A percentile compares a stretch with the other conserved stretches of the same genome.
These are phyloP conservation scores for Thera britannica DNA, from an alignment of 2,888 invertebrate species.

Conservation along the genomic window DNA sequence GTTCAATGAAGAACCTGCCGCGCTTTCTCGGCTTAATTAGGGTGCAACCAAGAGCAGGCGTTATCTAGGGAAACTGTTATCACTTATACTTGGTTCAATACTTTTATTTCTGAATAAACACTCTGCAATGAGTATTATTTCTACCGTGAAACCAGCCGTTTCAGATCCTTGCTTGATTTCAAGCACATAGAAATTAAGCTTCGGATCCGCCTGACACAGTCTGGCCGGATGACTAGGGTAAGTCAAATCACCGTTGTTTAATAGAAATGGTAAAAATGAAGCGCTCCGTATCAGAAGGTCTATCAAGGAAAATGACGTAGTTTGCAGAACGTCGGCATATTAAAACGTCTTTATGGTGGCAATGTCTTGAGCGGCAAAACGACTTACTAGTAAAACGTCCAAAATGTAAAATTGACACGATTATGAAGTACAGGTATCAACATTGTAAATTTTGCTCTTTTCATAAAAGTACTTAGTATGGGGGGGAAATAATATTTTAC, in stretches of 20 bases:
- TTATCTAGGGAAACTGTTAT: neutral
- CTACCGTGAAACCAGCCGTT: neutral
- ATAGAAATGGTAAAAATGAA: slow-evolving; percentile 44
- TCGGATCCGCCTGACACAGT: neutral
- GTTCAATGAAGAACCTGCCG: neutral
- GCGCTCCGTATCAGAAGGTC: no score
- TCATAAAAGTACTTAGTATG: no score
- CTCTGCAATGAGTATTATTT: neutral
- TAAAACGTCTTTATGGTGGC: no score
- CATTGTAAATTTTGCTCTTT: no score
- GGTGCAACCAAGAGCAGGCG: neutral
- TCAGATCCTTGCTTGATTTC: neutral
- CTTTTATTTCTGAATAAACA: neutral
- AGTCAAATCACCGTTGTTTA: neutral
- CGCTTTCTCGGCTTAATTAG: neutral
- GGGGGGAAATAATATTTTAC: no score
- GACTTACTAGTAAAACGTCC: no score
- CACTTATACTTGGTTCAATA: neutral
- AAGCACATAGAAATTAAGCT: neutral
- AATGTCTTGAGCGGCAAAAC: no score
- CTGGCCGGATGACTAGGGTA: neutral
- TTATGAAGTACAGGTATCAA: no score
- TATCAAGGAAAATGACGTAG: no score
- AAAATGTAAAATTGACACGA: no score
- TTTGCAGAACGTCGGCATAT: no score